A percentile compares a stretch with the other conserved stretches of the same genome.
Conservation (phyloP, 2,113 vertebrate genomes). For the Nannobrachium achirus region DNA sequence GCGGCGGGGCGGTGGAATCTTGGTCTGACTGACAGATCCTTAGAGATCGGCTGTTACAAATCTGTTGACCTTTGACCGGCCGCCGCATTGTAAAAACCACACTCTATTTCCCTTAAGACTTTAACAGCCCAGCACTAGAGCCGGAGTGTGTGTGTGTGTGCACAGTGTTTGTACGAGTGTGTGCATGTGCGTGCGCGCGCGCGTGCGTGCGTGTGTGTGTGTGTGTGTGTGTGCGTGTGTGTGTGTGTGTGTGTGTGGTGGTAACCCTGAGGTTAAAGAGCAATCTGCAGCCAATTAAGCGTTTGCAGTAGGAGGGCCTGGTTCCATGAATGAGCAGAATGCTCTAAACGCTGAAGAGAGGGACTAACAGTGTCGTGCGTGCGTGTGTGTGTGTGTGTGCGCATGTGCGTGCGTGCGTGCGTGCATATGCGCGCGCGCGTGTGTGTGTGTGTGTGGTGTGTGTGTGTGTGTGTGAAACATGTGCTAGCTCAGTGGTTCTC, state of each 20-base stretch:
- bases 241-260: constrained; percentile 24
- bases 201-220: constrained; percentile 21
- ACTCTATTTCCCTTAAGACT: constrained; percentile 77
- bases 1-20: constrained; percentile 22
- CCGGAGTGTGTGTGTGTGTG: constrained; percentile 6
- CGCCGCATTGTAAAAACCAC: constrained; percentile 76
- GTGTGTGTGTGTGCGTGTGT: constrained; percentile 15
- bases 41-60: constrained; percentile 71
- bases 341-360: background rate
- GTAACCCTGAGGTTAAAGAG: constrained; percentile 81
- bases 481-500: too few relatives aligned
- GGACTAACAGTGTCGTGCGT: too few relatives aligned
- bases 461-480: too few relatives aligned
- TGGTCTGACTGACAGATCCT: constrained; percentile 65
- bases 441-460: too few relatives aligned
- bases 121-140: constrained; percentile 66
- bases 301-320: constrained; percentile 72
- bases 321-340: constrained; percentile 66
- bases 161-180: background rate
- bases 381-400: too few relatives aligned
- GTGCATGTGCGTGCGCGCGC: constrained; percentile 11
- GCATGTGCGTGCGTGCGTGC: too few relatives aligned
- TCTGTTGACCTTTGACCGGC: constrained; percentile 75
- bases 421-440: too few relatives aligned
- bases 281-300: constrained; percentile 82